Percentiles rank a stretch among this genome's conserved stretches.
phyloP scores from a whole-genome alignment of 2,113 vertebrate genomes.

The Osmerus mordax region DNA sequence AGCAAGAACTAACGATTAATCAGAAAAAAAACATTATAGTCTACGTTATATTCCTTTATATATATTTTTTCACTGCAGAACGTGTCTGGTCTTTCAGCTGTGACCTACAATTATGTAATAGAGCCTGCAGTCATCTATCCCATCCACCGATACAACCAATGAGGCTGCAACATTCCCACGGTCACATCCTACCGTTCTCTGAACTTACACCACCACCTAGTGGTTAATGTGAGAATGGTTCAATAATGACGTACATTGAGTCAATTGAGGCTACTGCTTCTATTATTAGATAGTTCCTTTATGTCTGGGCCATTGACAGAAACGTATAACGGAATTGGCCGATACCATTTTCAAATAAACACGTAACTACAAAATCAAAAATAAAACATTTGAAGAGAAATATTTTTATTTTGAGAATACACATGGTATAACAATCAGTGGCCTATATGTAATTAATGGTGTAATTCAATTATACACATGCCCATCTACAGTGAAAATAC shows the following conservation, averaged over 20 bases:
- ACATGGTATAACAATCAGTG: not conserved
- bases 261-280: too few species aligned
- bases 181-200: not conserved
- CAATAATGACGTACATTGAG: not conserved
- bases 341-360: not conserved
- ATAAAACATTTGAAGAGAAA: not conserved
- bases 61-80: not conserved
- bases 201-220: slow-evolving; percentile 21
- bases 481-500: not conserved
- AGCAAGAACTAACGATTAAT: too few species aligned
- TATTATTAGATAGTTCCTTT: too few species aligned
- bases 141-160: not conserved
- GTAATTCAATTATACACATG: not conserved
- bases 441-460: not conserved
- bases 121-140: not conserved
- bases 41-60: not conserved
- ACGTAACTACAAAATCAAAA: not conserved
- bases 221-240: slow-evolving; percentile 17
- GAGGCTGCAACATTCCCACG: not conserved
- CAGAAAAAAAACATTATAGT: too few species aligned
- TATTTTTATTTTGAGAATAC: not conserved
- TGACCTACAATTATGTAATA: slow-evolving; percentile 37
- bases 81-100: not conserved
- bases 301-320: not conserved
- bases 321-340: not conserved